These are phyloP conservation scores for Drosophila conformis DNA, from an alignment of 2,888 invertebrate genomes.

Conservation along the genomic window DNA sequence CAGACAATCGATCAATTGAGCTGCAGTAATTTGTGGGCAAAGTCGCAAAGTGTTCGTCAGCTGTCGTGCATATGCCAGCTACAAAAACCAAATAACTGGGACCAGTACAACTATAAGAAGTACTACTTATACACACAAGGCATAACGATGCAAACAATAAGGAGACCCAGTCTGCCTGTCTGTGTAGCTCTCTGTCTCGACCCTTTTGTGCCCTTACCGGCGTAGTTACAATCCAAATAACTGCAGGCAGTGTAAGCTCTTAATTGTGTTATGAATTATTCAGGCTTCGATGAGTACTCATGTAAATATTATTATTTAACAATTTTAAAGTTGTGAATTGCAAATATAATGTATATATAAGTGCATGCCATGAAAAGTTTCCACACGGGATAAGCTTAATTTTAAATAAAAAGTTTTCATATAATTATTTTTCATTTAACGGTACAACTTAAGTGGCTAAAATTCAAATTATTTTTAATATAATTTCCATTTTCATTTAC, in stretches of 20 bases:
- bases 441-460: not conserved
- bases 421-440: not conserved
- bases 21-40: slow-evolving; percentile 79
- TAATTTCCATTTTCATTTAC: not conserved
- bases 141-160: slow-evolving; percentile 12
- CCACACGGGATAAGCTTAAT: not conserved
- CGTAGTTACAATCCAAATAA: slow-evolving; percentile 23
- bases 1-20: slow-evolving; percentile 78
- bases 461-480: too few relatives aligned
- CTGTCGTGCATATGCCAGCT: slow-evolving; percentile 56
- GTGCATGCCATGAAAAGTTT: not conserved
- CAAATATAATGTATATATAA: not conserved
- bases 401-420: not conserved
- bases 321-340: not conserved
- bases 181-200: not conserved
- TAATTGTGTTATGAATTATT: slow-evolving; percentile 20
- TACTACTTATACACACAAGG: slow-evolving; percentile 6
- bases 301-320: not conserved
- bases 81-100: slow-evolving; percentile 30
- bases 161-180: not conserved
- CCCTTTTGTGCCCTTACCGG: slow-evolving; percentile 20
- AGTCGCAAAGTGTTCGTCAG: slow-evolving; percentile 70
- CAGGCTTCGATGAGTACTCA: not conserved
- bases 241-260: slow-evolving; percentile 15
- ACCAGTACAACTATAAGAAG: slow-evolving; percentile 24